phyloP scores from a whole-genome alignment of 2,888 invertebrate species.

The Aspidiotus rigidus region DNA sequence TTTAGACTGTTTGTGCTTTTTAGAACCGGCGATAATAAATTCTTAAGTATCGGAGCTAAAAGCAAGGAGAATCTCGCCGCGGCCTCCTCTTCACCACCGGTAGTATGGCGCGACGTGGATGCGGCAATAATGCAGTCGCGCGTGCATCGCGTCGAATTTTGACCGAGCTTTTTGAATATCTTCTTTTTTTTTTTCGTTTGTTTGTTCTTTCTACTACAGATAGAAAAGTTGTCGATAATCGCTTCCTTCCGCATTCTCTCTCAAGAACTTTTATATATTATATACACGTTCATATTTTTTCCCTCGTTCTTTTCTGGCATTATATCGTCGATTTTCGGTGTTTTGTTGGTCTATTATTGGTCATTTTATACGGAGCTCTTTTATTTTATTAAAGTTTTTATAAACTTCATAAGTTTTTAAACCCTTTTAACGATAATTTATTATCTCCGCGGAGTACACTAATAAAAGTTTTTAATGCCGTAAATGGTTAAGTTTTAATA shows the following conservation, averaged over 20 bases:
- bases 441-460: constrained; percentile 31
- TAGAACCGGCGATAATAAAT: constrained; percentile 7
- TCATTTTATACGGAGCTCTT: constrained; percentile 23
- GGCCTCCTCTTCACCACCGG: background rate
- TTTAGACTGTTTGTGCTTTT: constrained; percentile 5
- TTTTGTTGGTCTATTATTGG: constrained; percentile 23
- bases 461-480: constrained; percentile 31
- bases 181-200: background rate
- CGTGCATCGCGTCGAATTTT: background rate
- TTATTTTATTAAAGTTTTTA: constrained; percentile 28
- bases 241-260: background rate
- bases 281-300: too few species aligned
- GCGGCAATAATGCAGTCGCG: background rate
- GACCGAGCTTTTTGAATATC: background rate
- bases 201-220: background rate
- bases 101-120: background rate
- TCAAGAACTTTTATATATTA: background rate
- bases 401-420: constrained; percentile 25
- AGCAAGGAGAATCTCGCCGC: background rate
- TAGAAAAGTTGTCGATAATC: background rate
- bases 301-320: too few species aligned
- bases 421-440: constrained; percentile 33
- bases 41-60: constrained; percentile 6
- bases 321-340: background rate
- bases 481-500: constrained; percentile 33